These are phyloP conservation scores for Zosterops hypoxanthus DNA, from an alignment of 2,113 vertebrate species.

Conservation along the genomic window DNA sequence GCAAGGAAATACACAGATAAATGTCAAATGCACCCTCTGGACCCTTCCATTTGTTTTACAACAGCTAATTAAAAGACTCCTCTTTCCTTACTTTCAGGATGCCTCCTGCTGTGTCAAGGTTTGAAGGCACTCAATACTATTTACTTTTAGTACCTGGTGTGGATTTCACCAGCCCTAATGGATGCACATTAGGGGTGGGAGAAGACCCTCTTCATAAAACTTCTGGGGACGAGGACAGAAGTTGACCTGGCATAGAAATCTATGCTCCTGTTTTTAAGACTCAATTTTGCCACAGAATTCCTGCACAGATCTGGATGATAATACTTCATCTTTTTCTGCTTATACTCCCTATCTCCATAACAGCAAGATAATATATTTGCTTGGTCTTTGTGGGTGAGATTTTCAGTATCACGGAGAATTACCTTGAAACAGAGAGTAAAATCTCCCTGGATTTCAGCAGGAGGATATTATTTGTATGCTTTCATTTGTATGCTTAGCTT, in stretches of 20 bases:
- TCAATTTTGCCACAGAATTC: not conserved
- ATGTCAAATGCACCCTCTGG: constrained; percentile 34
- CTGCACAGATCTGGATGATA: not conserved
- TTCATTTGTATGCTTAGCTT: constrained; percentile 26
- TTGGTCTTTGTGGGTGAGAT: constrained; percentile 25
- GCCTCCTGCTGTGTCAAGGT: not conserved
- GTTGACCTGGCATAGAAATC: not conserved
- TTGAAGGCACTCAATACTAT: constrained; percentile 29
- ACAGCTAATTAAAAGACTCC: constrained; percentile 47
- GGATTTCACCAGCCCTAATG: constrained; percentile 44
- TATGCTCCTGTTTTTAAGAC: not conserved
- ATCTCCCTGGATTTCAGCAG: constrained; percentile 27
- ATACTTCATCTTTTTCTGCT: not conserved
- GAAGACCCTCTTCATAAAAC: not conserved
- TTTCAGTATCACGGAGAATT: constrained; percentile 39
- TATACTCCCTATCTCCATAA: not conserved
- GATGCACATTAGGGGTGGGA: not conserved
- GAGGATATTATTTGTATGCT: constrained; percentile 28
- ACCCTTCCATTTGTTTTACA: constrained; percentile 58
- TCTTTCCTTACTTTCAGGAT: constrained; percentile 42
- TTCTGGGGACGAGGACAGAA: not conserved
- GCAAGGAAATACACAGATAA: constrained; percentile 63
- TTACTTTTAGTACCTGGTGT: constrained; percentile 41
- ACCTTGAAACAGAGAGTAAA: constrained; percentile 12
- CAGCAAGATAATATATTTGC: not conserved